Evolutionary conservation across 2,113 vertebrate genomes (phyloP), one percentile per base, ranked within the genome.

Genomic region (Electrona antarctica): DNA sequence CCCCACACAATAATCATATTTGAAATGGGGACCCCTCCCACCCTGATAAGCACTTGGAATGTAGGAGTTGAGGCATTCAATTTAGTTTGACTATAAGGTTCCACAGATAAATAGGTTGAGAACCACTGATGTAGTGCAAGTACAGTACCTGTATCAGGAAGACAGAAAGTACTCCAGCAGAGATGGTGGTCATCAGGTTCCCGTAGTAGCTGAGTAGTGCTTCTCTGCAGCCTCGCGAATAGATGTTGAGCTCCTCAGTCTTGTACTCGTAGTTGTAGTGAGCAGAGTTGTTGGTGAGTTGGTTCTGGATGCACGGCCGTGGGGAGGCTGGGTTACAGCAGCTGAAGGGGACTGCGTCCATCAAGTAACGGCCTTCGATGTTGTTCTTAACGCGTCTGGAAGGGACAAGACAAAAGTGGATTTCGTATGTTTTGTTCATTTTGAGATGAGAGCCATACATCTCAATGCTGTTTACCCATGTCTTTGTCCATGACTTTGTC

Each of bases 241-340:
- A 91, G 75, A 95, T 89, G 90, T 95, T 95, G 75, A 94, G 93
- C 73, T 95, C 94, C 80, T 95, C 94, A 0, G 89, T 91, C 80
- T 94, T 88, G 66, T 92, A 90, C 8, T 93, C 93, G n/a, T 95
- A 95, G 79, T 89, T 94, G 77, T 94, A 95, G 83, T 95, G 93
- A 48, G 93, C 93, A 0, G 93, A 92, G 91, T 93, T 92, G 81
- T 95, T 95, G 83, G 93, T 93, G 77, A 95, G 83, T 9, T 87
- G 91, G 67, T 88, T 80, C 81, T 94, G 94, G 77, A 94, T 94
- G 85, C 94, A 95, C 3, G 94, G 94, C 15, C 94, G 82, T 0
- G 94, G 94, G 69, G 93, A 95, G 81, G 77, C 89, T 61, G 94
- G 94, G 80, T 94, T 95, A 61, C 94, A 95, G 87, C 94, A 95